Conservation (phyloP, 92 coral and sea anemone species). For the Palythoa heliodiscus region DNA sequence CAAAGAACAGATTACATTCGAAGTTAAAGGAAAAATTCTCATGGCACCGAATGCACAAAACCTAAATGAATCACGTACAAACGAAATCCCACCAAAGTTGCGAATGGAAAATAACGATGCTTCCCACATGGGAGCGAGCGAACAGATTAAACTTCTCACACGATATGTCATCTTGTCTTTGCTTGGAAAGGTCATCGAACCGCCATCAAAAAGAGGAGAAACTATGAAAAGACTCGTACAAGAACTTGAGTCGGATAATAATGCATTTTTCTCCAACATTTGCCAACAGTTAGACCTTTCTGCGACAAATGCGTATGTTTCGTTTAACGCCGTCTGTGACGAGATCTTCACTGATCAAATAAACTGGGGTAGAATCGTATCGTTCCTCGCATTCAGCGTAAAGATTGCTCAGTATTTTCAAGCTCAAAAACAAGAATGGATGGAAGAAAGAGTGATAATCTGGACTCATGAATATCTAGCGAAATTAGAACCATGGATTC, state of each 20-base stretch:
- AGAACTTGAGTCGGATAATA: conserved; percentile 53
- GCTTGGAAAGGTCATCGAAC: conserved; percentile 46
- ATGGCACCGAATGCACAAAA: conserved; percentile 47
- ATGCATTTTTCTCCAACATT: conserved; percentile 41
- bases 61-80: not conserved
- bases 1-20: not conserved
- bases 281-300: conserved; percentile 55
- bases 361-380: conserved; percentile 68
- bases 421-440: conserved; percentile 42
- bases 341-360: conserved; percentile 59
- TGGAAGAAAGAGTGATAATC: conserved; percentile 50
- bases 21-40: not conserved
- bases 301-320: conserved; percentile 50
- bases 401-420: conserved; percentile 61
- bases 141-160: conserved; percentile 47
- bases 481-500: conserved; percentile 59
- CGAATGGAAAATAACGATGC: conserved; percentile 12
- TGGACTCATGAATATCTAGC: conserved; percentile 60
- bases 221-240: conserved; percentile 46
- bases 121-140: conserved; percentile 31
- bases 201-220: conserved; percentile 49
- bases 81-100: not conserved
- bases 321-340: conserved; percentile 55
- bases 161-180: conserved; percentile 58
- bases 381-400: conserved; percentile 61